These are phyloP conservation scores for Callorhinus ursinus DNA, from an alignment of 2,113 vertebrate genomes.

Conservation along the genomic window DNA sequence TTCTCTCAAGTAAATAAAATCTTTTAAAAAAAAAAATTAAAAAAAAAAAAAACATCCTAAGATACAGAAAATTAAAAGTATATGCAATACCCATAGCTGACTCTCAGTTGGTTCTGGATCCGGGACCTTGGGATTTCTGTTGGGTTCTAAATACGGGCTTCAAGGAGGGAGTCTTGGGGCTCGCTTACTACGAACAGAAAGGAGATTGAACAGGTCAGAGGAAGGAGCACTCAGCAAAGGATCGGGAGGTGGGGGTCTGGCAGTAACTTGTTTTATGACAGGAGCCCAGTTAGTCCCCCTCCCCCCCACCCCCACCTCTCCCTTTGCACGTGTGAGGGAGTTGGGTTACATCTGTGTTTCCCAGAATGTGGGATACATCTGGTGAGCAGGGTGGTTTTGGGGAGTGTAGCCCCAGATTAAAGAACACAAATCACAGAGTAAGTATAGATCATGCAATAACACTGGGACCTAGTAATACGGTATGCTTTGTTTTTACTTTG, in stretches of 20 bases:
- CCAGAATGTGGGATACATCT: neutral
- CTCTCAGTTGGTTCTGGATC: neutral
- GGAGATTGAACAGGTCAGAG: neutral
- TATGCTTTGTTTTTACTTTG: slow-evolving; percentile 3
- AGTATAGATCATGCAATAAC: neutral
- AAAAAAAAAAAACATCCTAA: neutral
- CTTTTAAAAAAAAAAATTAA: too few species aligned
- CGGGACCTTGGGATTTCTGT: neutral
- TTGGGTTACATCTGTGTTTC: neutral
- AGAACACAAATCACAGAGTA: neutral
- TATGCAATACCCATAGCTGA: neutral
- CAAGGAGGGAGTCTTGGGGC: neutral
- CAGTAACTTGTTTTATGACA: neutral
- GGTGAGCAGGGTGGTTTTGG: neutral
- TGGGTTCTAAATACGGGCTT: neutral
- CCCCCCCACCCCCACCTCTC: too few species aligned
- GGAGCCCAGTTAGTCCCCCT: neutral
- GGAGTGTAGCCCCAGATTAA: too few species aligned
- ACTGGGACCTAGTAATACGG: neutral
- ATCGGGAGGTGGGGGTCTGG: neutral
- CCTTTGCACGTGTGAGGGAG: neutral
- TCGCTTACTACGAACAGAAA: neutral
- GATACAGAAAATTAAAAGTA: neutral
- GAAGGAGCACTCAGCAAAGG: neutral
- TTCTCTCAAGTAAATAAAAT: too few species aligned